phyloP scores from a whole-genome alignment of 1,140 invertebrate species.

The Drosophila kohkoa region DNA sequence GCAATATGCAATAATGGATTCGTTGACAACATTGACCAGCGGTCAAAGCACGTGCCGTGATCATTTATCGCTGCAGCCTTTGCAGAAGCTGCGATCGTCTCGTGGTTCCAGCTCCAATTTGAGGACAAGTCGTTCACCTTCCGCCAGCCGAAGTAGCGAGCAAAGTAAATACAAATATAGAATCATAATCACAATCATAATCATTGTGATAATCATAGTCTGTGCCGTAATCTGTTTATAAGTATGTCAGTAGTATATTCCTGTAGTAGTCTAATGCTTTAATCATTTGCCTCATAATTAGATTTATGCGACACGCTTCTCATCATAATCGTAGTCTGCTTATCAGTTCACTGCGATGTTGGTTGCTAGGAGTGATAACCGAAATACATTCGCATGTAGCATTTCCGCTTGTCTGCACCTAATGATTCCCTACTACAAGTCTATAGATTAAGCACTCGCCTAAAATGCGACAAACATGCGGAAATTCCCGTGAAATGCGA shows the following conservation, averaged over 20 bases:
- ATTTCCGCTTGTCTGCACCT: conserved; percentile 27
- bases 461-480: not conserved
- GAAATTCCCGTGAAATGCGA: no score
- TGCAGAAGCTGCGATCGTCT: conserved; percentile 54
- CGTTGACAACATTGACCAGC: conserved; percentile 51
- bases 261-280: conserved; percentile 31
- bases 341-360: conserved; percentile 15
- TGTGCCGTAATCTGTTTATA: not conserved
- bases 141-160: conserved; percentile 74
- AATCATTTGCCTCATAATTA: conserved; percentile 40
- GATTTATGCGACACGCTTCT: conserved; percentile 34
- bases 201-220: conserved; percentile 4
- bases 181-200: conserved; percentile 7
- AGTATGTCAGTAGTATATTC: conserved; percentile 1
- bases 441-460: not conserved
- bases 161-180: conserved; percentile 63
- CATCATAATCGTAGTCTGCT: conserved; percentile 2
- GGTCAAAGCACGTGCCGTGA: conserved; percentile 56
- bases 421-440: not conserved
- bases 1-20: conserved; percentile 74
- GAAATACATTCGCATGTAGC: conserved; percentile 11
- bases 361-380: conserved; percentile 36
- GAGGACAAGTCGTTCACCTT: conserved; percentile 77
- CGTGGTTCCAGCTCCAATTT: conserved; percentile 70
- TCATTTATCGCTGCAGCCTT: conserved; percentile 60